Evolutionary conservation across 2,888 invertebrate genomes (phyloP).

Genomic region (Scaptomyza parva): DNA sequence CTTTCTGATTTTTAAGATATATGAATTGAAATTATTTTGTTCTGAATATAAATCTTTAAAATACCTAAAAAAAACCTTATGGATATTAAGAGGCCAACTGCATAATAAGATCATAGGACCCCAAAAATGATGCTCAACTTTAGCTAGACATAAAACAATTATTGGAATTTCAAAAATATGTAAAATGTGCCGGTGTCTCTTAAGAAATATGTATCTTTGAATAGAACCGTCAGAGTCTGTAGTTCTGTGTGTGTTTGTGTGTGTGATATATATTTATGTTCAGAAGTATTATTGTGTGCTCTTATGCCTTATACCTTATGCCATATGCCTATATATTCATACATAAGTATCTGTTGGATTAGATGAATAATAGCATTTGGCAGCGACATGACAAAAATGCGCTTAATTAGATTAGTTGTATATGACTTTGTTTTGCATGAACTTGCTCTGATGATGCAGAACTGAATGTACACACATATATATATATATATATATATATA

Average conservation of each 20-base stretch:
- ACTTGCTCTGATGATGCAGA: conserved; percentile 62
- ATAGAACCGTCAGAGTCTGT: conserved; percentile 40
- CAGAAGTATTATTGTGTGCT: conserved; percentile 22
- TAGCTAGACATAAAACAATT: conserved; percentile 46
- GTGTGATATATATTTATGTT: conserved; percentile 14
- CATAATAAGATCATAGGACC: background rate
- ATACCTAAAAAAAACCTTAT: too few relatives aligned
- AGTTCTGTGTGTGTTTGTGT: conserved; percentile 24
- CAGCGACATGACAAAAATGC: conserved; percentile 71
- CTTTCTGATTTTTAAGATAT: too few relatives aligned
- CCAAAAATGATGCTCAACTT: conserved; percentile 13
- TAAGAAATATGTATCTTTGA: conserved; percentile 39
- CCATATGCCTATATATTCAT: conserved; percentile 9
- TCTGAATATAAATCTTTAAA: too few relatives aligned
- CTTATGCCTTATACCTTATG: conserved; percentile 18
- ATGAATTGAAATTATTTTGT: too few relatives aligned
- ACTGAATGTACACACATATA: conserved; percentile 15
- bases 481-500: background rate
- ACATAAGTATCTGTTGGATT: conserved; percentile 50
- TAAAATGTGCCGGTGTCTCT: conserved; percentile 28
- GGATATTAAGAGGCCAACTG: too few relatives aligned
- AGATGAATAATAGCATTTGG: conserved; percentile 66
- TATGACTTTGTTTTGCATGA: conserved; percentile 58
- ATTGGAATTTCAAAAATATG: conserved; percentile 61
- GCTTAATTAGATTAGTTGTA: conserved; percentile 77